Conservation (phyloP, 2,113 vertebrate species). For the Petroica traversi region DNA sequence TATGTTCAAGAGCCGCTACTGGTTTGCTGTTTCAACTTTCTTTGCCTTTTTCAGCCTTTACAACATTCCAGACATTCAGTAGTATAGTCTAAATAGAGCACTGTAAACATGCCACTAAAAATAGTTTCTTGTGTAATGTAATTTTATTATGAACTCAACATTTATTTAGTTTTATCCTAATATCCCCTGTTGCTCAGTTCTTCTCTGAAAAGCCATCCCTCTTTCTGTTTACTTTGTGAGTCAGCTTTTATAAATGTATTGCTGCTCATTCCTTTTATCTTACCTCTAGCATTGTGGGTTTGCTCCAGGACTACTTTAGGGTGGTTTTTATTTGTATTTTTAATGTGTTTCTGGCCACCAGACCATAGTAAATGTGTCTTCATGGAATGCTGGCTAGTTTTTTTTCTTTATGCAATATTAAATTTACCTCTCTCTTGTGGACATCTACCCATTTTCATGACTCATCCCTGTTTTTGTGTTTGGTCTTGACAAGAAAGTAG, state of each 20-base stretch:
- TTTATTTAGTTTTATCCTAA: background rate
- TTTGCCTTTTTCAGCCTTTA: conserved; percentile 39
- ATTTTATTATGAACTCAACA: background rate
- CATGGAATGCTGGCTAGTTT: background rate
- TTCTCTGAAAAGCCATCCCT: background rate
- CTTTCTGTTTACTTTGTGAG: background rate
- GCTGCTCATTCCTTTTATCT: background rate
- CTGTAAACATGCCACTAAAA: background rate
- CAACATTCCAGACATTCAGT: background rate
- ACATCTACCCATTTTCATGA: background rate
- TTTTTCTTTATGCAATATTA: background rate
- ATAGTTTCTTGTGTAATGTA: background rate
- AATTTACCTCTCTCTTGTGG: background rate
- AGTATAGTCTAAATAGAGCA: background rate
- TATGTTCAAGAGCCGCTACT: background rate
- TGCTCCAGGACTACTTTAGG: background rate
- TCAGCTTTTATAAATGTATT: background rate
- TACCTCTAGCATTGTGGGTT: background rate
- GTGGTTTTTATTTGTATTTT: background rate
- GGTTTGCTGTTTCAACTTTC: conserved; percentile 9
- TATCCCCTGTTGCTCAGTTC: background rate
- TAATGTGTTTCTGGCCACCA: background rate
- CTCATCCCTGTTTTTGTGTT: background rate
- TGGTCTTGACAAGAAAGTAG: background rate
- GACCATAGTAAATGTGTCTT: background rate